Evolutionary conservation across 2,797 vertebrate species (phyloP).

Genomic region (Chromis chromis): DNA sequence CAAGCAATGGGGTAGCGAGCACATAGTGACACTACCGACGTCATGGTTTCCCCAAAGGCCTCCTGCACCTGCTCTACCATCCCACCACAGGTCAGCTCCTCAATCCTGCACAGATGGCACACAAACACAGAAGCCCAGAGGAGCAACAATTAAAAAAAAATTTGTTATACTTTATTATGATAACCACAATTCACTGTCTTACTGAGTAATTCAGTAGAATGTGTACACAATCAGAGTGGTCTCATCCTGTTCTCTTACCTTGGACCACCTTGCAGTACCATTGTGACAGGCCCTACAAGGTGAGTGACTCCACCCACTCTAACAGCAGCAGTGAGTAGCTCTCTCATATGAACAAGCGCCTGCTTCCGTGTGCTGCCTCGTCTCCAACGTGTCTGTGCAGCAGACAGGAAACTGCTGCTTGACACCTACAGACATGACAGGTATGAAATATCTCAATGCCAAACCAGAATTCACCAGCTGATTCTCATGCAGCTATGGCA

Average conservation of each 20-base stretch:
- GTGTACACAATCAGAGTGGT: not conserved
- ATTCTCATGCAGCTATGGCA: constrained; percentile 17
- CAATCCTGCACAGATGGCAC: constrained; percentile 86
- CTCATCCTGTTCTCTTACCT: constrained; percentile 81
- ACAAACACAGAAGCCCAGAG: constrained; percentile 12
- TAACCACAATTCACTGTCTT: not conserved
- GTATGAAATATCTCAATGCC: not conserved
- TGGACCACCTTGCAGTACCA: constrained; percentile 97
- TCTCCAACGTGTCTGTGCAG: constrained; percentile 96
- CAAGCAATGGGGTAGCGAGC: constrained; percentile 98
- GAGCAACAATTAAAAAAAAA: not conserved
- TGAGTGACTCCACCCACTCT: constrained; percentile 96
- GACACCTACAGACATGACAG: constrained; percentile 87
- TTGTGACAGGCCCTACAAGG: constrained; percentile 96
- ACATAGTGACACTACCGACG: constrained; percentile 95
- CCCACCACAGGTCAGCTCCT: constrained; percentile 96
- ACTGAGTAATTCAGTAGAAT: not conserved
- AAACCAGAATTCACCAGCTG: constrained; percentile 6
- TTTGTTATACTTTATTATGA: not conserved
- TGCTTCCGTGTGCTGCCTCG: constrained; percentile 96
- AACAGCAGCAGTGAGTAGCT: constrained; percentile 95
- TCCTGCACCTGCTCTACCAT: constrained; percentile 99
- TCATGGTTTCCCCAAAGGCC: constrained; percentile 99
- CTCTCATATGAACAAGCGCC: constrained; percentile 97
- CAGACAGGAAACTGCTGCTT: constrained; percentile 96